phyloP scores from a whole-genome alignment of 2,888 invertebrate species.

The Drosophila cognata region DNA sequence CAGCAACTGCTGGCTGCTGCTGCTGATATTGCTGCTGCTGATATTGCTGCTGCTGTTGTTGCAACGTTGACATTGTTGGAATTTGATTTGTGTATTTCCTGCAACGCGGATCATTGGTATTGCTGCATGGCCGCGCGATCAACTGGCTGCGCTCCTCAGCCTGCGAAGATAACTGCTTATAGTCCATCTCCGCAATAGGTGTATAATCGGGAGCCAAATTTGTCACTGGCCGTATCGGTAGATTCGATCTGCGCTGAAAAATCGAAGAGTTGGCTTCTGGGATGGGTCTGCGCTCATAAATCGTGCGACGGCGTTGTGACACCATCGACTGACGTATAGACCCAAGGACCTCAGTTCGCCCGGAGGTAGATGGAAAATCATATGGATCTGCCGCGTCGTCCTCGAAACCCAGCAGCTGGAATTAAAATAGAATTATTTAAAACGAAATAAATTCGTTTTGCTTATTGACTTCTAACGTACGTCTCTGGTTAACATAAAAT shows the following conservation, averaged over 20 bases:
- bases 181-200: not conserved
- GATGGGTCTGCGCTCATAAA: not conserved
- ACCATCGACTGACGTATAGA: not conserved
- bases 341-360: not conserved
- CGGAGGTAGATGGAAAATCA: not conserved
- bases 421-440: not conserved
- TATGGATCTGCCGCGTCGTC: not conserved
- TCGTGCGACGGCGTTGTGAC: not conserved
- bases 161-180: not conserved
- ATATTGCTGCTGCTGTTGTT: not conserved
- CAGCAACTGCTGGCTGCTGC: too few species aligned
- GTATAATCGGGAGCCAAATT: not conserved
- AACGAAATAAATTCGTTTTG: not conserved
- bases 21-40: too few species aligned
- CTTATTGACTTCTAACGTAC: not conserved
- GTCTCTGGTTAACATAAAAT: not conserved
- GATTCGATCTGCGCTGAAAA: not conserved
- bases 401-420: not conserved
- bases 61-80: not conserved
- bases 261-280: not conserved
- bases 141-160: not conserved
- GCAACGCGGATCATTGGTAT: not conserved
- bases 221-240: too few species aligned
- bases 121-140: not conserved
- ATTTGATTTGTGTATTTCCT: not conserved